Percentiles rank a stretch among this genome's conserved stretches.
phyloP scores from a whole-genome alignment of 2,113 vertebrate genomes.

The Riparia riparia region DNA sequence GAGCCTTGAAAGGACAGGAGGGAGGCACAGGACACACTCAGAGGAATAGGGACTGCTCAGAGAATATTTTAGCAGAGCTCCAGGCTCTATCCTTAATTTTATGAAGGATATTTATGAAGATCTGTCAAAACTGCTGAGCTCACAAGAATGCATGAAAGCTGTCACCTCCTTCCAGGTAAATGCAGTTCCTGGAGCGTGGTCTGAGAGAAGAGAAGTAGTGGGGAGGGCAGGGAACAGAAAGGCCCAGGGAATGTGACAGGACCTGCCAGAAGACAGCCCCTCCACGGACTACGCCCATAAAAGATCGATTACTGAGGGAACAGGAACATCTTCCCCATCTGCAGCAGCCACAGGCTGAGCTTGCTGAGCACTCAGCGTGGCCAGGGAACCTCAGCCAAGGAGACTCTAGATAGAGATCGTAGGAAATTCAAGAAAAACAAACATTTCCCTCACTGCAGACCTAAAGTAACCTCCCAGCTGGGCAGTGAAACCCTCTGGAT shows the following conservation, averaged over 20 bases:
- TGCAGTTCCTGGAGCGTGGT: neutral
- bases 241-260: neutral
- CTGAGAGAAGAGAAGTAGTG: neutral
- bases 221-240: neutral
- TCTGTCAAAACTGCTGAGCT: neutral
- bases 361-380: fast-evolving
- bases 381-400: neutral
- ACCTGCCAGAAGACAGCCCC: neutral
- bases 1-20: neutral
- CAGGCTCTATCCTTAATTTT: neutral
- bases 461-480: neutral
- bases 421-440: neutral
- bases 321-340: neutral
- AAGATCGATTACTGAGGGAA: neutral
- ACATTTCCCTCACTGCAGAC: neutral
- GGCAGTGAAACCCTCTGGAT: neutral
- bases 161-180: neutral
- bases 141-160: neutral
- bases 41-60: neutral
- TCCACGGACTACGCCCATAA: neutral
- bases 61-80: neutral
- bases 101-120: neutral
- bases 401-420: neutral
- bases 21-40: neutral
- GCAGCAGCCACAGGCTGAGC: neutral